Conservation (phyloP, 2,113 vertebrate species). For the Ciconia stormi region DNA sequence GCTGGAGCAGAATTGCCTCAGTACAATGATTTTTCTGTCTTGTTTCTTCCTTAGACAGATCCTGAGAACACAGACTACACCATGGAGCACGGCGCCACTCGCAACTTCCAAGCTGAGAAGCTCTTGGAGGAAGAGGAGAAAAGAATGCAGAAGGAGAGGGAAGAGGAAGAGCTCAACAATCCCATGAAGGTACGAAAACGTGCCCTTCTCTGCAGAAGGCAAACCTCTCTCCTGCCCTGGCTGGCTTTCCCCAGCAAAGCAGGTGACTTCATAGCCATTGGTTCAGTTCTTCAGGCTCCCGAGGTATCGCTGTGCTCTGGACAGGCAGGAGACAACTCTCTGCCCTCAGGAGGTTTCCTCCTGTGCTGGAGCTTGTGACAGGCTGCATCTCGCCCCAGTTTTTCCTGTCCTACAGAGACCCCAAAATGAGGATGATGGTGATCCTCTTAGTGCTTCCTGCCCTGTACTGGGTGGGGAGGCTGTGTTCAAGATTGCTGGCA, state of each 20-base stretch:
- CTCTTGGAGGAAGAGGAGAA: slow-evolving; percentile 94
- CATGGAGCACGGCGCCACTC: slow-evolving; percentile 93
- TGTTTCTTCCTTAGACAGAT: slow-evolving; percentile 80
- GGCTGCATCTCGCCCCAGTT: background rate
- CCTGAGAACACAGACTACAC: slow-evolving; percentile 96
- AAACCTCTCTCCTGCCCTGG: background rate
- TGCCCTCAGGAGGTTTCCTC: background rate
- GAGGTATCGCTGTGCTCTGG: background rate
- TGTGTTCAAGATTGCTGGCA: background rate
- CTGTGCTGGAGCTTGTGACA: background rate
- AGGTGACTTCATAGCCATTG: rapidly evolving
- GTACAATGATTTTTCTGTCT: rapidly evolving
- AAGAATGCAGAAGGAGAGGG: slow-evolving; percentile 85
- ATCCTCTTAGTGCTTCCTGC: background rate
- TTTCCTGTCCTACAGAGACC: background rate
- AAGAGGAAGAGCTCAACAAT: slow-evolving; percentile 96
- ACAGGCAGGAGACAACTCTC: background rate
- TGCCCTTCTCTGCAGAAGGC: background rate
- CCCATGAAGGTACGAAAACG: slow-evolving; percentile 87
- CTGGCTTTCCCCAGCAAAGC: background rate
- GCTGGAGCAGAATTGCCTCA: background rate
- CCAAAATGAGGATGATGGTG: background rate
- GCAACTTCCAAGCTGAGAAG: slow-evolving; percentile 96
- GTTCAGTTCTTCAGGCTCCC: background rate
- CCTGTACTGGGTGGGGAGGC: rapidly evolving